Evolutionary conservation across 2,113 vertebrate genomes (phyloP).

Genomic region (Corythoichthys intestinalis): DNA sequence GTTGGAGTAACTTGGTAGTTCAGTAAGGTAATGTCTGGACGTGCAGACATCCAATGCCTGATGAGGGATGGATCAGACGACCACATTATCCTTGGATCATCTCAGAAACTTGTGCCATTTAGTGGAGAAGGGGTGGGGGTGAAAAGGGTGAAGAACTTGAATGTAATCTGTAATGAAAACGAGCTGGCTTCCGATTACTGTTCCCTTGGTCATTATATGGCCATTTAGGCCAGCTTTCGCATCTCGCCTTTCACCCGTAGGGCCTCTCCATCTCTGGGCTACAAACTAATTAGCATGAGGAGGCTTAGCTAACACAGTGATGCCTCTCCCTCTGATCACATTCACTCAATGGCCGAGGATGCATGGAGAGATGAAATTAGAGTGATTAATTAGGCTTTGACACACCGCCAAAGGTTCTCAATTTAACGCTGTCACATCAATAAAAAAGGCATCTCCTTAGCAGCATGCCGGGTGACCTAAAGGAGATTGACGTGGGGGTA

Average conservation of each 20-base stretch:
- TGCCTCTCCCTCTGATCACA: slow-evolving; percentile 61
- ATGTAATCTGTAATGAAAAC: slow-evolving; percentile 68
- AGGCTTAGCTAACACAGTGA: slow-evolving; percentile 50
- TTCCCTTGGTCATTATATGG: slow-evolving; percentile 63
- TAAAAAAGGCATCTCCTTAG: slow-evolving; percentile 68
- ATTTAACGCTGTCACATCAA: slow-evolving; percentile 77
- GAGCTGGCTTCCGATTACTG: slow-evolving; percentile 33
- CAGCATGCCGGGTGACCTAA: slow-evolving; percentile 55
- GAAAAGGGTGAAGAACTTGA: slow-evolving; percentile 34
- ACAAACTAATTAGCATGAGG: slow-evolving; percentile 72
- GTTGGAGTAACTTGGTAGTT: not conserved
- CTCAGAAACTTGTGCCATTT: slow-evolving; percentile 19
- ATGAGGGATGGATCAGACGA: slow-evolving; percentile 8
- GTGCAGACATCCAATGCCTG: not conserved
- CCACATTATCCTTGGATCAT: not conserved
- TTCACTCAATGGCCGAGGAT: slow-evolving; percentile 60
- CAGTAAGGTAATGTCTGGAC: not conserved
- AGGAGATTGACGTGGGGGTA: slow-evolving; percentile 62
- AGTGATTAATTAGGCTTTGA: slow-evolving; percentile 76
- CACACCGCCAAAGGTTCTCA: slow-evolving; percentile 76
- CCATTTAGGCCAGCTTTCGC: slow-evolving; percentile 66
- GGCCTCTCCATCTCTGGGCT: slow-evolving; percentile 66
- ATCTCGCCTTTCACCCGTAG: slow-evolving; percentile 60
- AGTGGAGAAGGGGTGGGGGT: not conserved
- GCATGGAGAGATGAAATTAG: slow-evolving; percentile 69